Evolutionary conservation across 2,797 vertebrate genomes (phyloP).

Genomic region (Anas bernieri): DNA sequence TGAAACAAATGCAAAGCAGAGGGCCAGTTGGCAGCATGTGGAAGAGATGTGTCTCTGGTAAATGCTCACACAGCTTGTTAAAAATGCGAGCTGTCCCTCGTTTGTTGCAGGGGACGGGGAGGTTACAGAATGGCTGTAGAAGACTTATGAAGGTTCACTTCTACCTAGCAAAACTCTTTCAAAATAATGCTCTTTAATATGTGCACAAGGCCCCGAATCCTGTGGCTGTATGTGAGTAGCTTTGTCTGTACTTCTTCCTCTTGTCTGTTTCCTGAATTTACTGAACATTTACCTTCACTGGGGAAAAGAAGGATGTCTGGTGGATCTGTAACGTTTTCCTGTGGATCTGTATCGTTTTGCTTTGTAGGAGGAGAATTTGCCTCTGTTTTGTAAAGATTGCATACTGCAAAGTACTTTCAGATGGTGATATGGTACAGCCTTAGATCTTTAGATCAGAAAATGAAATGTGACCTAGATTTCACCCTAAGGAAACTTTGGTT

Average conservation of each 20-base stretch:
- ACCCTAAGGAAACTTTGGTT: not conserved
- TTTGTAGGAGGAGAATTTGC: not conserved
- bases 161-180: not conserved
- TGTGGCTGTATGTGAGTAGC: accelerated
- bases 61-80: not conserved
- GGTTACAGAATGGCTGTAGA: not conserved
- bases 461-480: not conserved
- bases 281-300: not conserved
- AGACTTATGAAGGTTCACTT: not conserved
- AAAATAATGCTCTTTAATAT: not conserved
- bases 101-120: not conserved
- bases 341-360: not conserved
- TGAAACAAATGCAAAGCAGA: accelerated
- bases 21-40: accelerated
- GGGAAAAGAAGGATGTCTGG: not conserved
- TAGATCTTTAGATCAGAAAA: not conserved
- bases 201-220: not conserved
- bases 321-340: not conserved
- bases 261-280: not conserved
- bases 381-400: not conserved
- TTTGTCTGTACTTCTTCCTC: not conserved
- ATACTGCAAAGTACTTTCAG: not conserved
- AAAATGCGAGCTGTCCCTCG: not conserved
- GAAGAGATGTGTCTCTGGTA: not conserved
- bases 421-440: not conserved